These are phyloP conservation scores for Dipodomys spectabilis DNA, from an alignment of 2,113 vertebrate genomes.

Conservation along the genomic window DNA sequence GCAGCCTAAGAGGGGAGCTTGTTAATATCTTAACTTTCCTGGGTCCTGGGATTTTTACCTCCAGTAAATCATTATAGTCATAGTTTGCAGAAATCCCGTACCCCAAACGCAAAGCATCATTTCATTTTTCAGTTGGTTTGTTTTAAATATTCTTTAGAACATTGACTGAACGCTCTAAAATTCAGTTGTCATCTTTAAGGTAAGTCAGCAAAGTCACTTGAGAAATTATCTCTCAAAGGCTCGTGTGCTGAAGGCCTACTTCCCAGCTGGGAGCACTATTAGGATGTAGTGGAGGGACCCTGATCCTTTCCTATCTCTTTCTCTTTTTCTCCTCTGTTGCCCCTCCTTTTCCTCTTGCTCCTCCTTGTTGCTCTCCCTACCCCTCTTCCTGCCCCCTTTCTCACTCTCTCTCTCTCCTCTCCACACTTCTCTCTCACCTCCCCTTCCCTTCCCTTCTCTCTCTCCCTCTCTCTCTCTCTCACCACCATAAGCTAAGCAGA, in stretches of 20 bases:
- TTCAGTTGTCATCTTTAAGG: background rate
- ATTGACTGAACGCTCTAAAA: background rate
- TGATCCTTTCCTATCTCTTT: background rate
- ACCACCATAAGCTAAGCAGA: background rate
- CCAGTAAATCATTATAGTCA: background rate
- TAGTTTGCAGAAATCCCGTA: conserved; percentile 3
- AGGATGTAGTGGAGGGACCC: background rate
- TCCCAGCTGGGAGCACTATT: background rate
- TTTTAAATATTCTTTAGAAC: background rate
- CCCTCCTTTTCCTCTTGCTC: too few species aligned
- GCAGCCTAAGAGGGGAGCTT: background rate
- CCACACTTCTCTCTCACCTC: background rate
- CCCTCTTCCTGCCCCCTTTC: background rate
- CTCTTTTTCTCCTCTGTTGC: background rate
- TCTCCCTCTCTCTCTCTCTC: background rate
- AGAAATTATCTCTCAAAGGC: background rate
- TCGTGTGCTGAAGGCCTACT: background rate
- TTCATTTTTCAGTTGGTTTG: background rate
- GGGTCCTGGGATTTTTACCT: background rate
- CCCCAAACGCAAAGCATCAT: background rate
- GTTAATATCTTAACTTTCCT: background rate
- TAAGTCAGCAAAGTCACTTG: background rate
- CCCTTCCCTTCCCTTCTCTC: too few species aligned
- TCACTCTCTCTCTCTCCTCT: accelerated
- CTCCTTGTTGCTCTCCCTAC: too few species aligned